Conservation (phyloP, 2,888 invertebrate genomes). For the Ceratothoa steindachneri region DNA sequence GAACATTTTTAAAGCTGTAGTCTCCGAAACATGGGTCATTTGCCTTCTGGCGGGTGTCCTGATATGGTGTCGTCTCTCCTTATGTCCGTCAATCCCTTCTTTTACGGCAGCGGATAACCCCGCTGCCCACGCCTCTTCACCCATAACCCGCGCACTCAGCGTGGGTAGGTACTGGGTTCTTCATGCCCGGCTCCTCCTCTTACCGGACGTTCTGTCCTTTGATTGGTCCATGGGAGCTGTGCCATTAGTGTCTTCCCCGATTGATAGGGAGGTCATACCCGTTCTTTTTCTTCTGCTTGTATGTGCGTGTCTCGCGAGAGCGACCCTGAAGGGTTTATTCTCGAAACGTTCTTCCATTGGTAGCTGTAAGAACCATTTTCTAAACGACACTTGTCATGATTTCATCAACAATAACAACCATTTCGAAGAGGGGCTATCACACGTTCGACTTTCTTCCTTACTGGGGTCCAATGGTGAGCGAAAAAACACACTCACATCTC, state of each 20-base stretch:
- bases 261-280: slow-evolving; percentile 64
- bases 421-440: not conserved
- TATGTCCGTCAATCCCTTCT: slow-evolving; percentile 60
- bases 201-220: slow-evolving; percentile 83
- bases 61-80: slow-evolving; percentile 69
- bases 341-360: not conserved
- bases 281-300: not conserved
- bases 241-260: slow-evolving; percentile 70
- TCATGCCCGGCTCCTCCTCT: slow-evolving; percentile 80
- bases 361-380: not conserved
- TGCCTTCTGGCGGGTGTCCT: slow-evolving; percentile 59
- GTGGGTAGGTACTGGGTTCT: slow-evolving; percentile 86
- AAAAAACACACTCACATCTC: not conserved
- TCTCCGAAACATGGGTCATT: slow-evolving; percentile 31
- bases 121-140: slow-evolving; percentile 74
- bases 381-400: slow-evolving; percentile 8
- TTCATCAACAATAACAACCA: slow-evolving; percentile 1
- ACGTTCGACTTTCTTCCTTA: not conserved
- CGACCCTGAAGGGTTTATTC: not conserved
- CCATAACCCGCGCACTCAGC: slow-evolving; percentile 77
- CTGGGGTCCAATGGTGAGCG: not conserved
- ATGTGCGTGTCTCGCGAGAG: not conserved
- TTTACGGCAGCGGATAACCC: slow-evolving; percentile 96
- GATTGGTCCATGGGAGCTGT: slow-evolving; percentile 99
- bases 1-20: slow-evolving; percentile 22